Conservation (phyloP, 2,113 vertebrate genomes). For the Tor tambroides region DNA sequence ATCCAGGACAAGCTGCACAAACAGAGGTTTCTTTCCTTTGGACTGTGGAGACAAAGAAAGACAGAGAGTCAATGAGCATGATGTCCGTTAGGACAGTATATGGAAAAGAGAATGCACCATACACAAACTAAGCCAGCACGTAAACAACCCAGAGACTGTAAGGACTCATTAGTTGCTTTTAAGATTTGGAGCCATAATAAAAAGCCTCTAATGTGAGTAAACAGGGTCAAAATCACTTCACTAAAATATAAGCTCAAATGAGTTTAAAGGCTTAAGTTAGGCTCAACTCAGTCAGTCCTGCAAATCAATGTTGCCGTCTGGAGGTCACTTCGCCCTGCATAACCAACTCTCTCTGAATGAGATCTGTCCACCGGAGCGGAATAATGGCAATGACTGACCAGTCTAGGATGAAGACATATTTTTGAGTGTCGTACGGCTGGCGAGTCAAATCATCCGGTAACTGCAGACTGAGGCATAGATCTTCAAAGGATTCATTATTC, state of each 20-base stretch:
- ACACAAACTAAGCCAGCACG: background rate
- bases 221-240: conserved; percentile 33
- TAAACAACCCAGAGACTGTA: background rate
- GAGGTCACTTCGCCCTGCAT: conserved; percentile 26
- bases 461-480: background rate
- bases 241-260: background rate
- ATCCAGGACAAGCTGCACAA: conserved; percentile 95
- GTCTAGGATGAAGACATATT: conserved; percentile 27
- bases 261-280: conserved; percentile 14
- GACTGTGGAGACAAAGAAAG: conserved; percentile 70
- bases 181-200: background rate
- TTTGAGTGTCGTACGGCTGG: background rate
- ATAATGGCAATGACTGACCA: conserved; percentile 49
- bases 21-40: conserved; percentile 95
- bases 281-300: background rate
- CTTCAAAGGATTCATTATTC: background rate
- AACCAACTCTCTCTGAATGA: background rate
- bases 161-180: background rate
- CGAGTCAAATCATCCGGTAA: background rate
- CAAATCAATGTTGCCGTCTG: conserved; percentile 37
- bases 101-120: background rate
- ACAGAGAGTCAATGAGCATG: background rate
- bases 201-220: conserved; percentile 15
- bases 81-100: background rate
- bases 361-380: conserved; percentile 18